These are phyloP conservation scores for Vespertilio murinus DNA, from an alignment of 2,797 vertebrate species.

Conservation along the genomic window DNA sequence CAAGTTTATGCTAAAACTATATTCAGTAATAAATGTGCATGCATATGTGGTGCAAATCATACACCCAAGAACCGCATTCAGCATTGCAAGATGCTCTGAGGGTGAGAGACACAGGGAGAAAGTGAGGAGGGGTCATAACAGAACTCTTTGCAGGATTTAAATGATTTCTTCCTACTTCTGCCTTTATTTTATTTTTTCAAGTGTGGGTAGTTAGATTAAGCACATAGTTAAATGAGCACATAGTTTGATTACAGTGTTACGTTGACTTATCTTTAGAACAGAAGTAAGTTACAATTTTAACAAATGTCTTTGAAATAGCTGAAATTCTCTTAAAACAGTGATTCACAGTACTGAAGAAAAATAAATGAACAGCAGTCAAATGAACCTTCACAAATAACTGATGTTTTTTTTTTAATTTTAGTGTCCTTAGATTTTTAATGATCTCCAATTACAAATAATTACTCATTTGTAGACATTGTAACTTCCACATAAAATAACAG, in stretches of 20 bases:
- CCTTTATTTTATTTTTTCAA: neutral
- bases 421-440: neutral
- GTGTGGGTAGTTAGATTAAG: neutral
- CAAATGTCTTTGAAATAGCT: neutral
- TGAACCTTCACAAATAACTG: neutral
- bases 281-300: constrained; percentile 10
- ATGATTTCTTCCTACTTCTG: constrained; percentile 19
- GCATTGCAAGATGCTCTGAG: neutral
- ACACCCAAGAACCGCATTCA: neutral
- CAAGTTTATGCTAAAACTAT: neutral
- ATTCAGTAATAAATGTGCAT: neutral
- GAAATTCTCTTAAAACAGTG: constrained; percentile 18
- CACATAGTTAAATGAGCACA: constrained; percentile 10
- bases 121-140: neutral
- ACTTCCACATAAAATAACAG: neutral
- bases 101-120: neutral
- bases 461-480: neutral
- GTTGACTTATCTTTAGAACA: constrained; percentile 17
- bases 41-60: neutral
- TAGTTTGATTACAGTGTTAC: neutral
- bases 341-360: neutral
- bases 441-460: neutral
- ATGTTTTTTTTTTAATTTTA: constrained; percentile 27
- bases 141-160: neutral
- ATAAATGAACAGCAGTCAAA: neutral